Base-by-base conservation (phyloP, 2,888 invertebrate genomes). In the Archaeoteleia sp. region DNA sequence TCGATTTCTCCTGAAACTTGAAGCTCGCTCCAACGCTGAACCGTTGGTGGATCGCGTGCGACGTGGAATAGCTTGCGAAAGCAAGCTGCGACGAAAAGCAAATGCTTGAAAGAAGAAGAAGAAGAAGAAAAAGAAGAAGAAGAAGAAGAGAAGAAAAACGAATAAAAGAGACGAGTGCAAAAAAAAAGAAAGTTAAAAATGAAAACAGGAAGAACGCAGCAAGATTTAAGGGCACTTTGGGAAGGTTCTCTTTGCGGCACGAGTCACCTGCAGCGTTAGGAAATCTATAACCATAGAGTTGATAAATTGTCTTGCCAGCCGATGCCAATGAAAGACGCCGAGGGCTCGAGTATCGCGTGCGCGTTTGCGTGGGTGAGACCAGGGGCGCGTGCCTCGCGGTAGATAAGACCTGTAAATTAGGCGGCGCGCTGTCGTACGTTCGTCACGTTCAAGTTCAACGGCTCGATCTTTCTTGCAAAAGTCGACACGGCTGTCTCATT, bases 401-500 rank as follows among this genome's bases (percentile, higher is more conserved):
- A 43, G 57, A 66, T 62, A 58, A 51, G 43, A 51, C 66, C 58
- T 60, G 71, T 62, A 65, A 71, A 66, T 66, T 66, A 67, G 49
- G 27, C 67, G 51, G 40, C 54, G 40, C 48, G 27, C 32, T 30
- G 48, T 43, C 49, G 37, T 15, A 13, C 37, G 32, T 57, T 27
- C 42, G 27, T 48, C 58, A 40, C 25, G 20, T 37, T 17, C 25
- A 27, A 45, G 29, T 46, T 46, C 27, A 27, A 49, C 20, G 49
- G 12, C 32, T 12, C 32, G 32, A 32, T 32, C 32, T 32, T 10
- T 32, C 32, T 9, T 10, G 9, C 32, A 10, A 7, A 4, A 2
- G 1, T 12, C 9, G 12, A n/a, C 32, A 12, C 32, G 32, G 5
- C 2, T 20, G 20, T 20, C 20, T 2, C 3, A 2, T 32, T 2